Evolutionary conservation across 2,113 vertebrate species (phyloP), one percentile per base, ranked within the genome.

Genomic region (Muntiacus muntjak): DNA sequence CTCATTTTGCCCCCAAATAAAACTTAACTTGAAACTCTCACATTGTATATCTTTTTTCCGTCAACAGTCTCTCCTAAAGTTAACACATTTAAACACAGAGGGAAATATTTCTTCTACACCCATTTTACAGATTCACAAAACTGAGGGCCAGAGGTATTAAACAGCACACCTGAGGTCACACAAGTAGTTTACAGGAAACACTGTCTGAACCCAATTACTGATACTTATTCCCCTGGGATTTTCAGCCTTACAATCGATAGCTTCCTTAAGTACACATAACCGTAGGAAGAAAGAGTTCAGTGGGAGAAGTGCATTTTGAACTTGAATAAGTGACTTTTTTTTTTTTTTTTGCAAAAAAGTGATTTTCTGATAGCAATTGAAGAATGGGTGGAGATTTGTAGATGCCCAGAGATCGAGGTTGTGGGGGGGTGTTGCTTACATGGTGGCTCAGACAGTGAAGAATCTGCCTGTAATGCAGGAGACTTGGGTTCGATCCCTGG

Each of bases 371-470:
- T 28, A 40, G 33, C 33, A 62, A 2, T 1, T 67, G 33, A 52
- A 64, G 47, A n/a, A 62, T 28, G 23, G 33, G 17, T 45, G 5
- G 36, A 55, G 5, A 9, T n/a, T 74, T 43, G 4, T 82, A 82
- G 33, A 33, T 26, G 26, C 13, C 40, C 23, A n/a, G 3, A 91
- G 50, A 87, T 57, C 12, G 13, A 36, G 21, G 36, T 36, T 21
- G 2, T 5, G 5, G 2, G 47, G 12, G 12, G 47, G 47, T 3
- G 12, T 12, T 1, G 36, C 36, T 74, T 74, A 40, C 2, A 1
- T 74, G 19, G 36, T 40, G 10, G 67, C 67, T 40, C 67, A 74
- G 67, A 40, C 21, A 74, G 36, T 74, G 21, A 74, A 74, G 10
- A 40, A 74, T 74, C 36, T 23, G 19, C 36, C n/a, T 74, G 10